These are phyloP conservation scores for Glyptemys insculpta DNA, from an alignment of 2,797 vertebrate genomes.

Conservation along the genomic window DNA sequence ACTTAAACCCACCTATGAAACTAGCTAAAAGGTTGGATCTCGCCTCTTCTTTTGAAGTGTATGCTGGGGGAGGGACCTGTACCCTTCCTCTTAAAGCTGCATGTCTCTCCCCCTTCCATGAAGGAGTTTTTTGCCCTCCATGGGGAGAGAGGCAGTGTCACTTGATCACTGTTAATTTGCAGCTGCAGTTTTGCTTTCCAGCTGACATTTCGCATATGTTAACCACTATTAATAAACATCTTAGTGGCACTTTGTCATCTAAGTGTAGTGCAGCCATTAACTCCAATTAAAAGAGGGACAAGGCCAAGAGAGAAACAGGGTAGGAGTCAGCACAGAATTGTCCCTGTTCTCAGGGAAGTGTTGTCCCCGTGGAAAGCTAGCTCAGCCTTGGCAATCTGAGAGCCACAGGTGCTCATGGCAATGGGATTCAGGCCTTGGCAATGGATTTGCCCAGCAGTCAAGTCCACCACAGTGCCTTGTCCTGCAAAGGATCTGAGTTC, in stretches of 20 bases:
- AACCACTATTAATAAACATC: not conserved
- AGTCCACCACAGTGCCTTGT: too few relatives aligned
- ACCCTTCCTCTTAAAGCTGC: not conserved
- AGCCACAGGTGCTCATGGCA: not conserved
- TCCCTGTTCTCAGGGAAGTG: not conserved
- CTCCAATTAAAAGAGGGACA: not conserved
- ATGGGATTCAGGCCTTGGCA: not conserved
- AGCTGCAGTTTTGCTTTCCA: rapidly evolving
- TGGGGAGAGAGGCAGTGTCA: not conserved
- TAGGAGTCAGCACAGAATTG: not conserved
- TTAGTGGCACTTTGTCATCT: not conserved
- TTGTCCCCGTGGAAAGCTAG: not conserved
- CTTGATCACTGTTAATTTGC: not conserved
- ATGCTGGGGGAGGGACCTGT: not conserved
- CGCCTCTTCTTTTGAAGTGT: too few relatives aligned
- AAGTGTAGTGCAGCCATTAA: rapidly evolving
- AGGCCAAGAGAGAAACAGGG: not conserved
- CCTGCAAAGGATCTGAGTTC: not conserved
- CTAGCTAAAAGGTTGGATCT: rapidly evolving
- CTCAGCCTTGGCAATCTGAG: not conserved
- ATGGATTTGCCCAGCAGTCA: not conserved
- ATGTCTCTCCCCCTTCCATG: rapidly evolving
- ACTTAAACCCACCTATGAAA: rapidly evolving
- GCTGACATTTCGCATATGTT: not conserved
- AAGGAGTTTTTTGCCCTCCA: not conserved